phyloP scores from a whole-genome alignment of 1,140 invertebrate species.

The Drosophila mayri region DNA sequence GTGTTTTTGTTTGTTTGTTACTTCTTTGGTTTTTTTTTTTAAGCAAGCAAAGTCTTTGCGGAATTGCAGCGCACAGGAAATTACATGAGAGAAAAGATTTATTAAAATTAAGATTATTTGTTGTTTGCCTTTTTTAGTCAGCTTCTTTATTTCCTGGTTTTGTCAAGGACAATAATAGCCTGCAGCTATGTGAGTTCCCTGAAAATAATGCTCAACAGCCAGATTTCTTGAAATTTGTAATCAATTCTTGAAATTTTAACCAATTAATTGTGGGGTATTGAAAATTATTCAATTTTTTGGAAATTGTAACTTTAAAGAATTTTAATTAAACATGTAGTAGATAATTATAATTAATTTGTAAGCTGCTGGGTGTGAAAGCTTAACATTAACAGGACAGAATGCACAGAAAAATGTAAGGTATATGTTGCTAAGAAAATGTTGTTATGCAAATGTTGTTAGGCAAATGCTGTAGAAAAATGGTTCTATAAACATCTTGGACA shows the following conservation, averaged over 20 bases:
- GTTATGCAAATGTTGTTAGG: neutral
- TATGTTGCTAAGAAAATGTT: neutral
- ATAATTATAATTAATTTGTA: neutral
- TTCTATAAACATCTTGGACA: neutral
- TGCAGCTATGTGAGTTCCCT: neutral
- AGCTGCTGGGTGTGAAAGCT: neutral
- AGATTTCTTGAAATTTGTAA: neutral
- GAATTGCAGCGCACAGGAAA: conserved; percentile 16
- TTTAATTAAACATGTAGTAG: neutral
- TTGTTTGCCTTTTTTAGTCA: conserved; percentile 8
- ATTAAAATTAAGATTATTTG: conserved; percentile 38
- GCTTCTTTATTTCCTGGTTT: neutral
- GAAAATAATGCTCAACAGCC: neutral
- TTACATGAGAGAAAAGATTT: conserved; percentile 15
- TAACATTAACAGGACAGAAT: too few species aligned
- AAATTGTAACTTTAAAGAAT: too few species aligned
- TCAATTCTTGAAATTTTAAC: neutral
- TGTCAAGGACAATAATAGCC: neutral
- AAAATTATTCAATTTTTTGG: neutral
- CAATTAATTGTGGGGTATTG: neutral
- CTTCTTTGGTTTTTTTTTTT: neutral
- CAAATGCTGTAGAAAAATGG: too few species aligned
- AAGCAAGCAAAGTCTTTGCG: neutral
- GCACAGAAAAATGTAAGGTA: neutral
- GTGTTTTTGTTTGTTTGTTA: conserved; percentile 21